A percentile compares a stretch with the other conserved stretches of the same genome.
Conservation (phyloP, 2,888 invertebrate species). For the Pasiphila rectangulata region DNA sequence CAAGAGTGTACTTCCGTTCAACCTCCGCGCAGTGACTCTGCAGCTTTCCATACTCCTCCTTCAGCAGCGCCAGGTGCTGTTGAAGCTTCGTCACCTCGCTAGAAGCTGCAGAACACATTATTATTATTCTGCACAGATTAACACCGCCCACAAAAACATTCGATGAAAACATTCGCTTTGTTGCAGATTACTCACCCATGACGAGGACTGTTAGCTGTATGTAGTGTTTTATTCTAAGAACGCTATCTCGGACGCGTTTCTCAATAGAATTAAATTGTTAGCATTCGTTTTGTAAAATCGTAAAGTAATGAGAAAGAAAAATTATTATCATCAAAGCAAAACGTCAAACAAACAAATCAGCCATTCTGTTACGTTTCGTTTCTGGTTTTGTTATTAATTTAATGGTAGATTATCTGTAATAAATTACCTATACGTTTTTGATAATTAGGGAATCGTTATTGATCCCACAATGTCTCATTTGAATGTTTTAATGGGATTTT, state of each 20-base stretch:
- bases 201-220: slow-evolving; percentile 43
- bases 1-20: slow-evolving; percentile 91
- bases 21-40: slow-evolving; percentile 90
- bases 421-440: no score
- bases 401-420: no score
- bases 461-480: no score
- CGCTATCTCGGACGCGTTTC: slow-evolving; percentile 42
- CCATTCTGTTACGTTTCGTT: slow-evolving; percentile 1
- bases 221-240: no score
- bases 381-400: no score
- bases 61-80: slow-evolving; percentile 91
- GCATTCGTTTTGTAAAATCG: slow-evolving; percentile 41
- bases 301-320: slow-evolving; percentile 40
- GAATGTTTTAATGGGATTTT: no score
- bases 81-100: slow-evolving; percentile 86
- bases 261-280: slow-evolving; percentile 41
- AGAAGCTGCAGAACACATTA: slow-evolving; percentile 72
- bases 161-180: slow-evolving; percentile 37
- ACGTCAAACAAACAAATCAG: slow-evolving; percentile 3
- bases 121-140: slow-evolving; percentile 42
- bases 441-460: no score
- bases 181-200: slow-evolving; percentile 65
- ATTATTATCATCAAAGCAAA: slow-evolving; percentile 32
- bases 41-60: slow-evolving; percentile 95
- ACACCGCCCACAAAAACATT: slow-evolving; percentile 67